Evolutionary conservation across 2,113 vertebrate species (phyloP).

Genomic region (Platichthys flesus): DNA sequence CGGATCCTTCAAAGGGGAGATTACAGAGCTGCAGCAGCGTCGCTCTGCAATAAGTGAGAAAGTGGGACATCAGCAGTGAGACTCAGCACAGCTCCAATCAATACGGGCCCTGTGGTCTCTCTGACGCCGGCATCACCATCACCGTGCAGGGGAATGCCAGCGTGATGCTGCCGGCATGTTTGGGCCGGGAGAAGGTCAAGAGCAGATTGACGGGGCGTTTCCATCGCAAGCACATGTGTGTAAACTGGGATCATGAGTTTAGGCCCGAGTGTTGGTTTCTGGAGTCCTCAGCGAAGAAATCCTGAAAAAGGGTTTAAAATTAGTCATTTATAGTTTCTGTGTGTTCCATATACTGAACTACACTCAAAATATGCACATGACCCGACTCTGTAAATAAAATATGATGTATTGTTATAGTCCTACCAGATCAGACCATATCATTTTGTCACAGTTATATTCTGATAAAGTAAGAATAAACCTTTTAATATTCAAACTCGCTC

Average conservation of each 20-base stretch:
- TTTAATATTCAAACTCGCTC: no score
- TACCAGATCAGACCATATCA: no score
- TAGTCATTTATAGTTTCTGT: no score
- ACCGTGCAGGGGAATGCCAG: conserved; percentile 19
- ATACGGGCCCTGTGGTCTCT: conserved; percentile 9
- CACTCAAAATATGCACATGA: no score
- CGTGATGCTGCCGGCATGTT: conserved; percentile 19
- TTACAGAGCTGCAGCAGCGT: conserved; percentile 14
- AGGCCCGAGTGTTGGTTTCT: background rate
- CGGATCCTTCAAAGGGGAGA: conserved; percentile 18
- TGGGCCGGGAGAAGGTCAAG: conserved; percentile 24
- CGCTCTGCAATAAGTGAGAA: conserved; percentile 16
- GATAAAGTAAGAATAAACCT: no score
- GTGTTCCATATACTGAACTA: no score
- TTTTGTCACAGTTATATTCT: no score
- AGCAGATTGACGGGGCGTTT: conserved; percentile 31
- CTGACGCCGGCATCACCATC: conserved; percentile 35
- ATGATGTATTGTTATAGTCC: no score
- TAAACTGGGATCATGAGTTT: background rate
- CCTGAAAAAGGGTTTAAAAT: background rate
- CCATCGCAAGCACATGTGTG: conserved; percentile 31
- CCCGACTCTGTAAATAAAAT: no score
- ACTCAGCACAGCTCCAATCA: conserved; percentile 34
- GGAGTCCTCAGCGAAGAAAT: background rate
- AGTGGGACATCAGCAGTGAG: conserved; percentile 17